Conservation (phyloP, 1,140 invertebrate species). For the Pseudomyrmex gracilis region DNA sequence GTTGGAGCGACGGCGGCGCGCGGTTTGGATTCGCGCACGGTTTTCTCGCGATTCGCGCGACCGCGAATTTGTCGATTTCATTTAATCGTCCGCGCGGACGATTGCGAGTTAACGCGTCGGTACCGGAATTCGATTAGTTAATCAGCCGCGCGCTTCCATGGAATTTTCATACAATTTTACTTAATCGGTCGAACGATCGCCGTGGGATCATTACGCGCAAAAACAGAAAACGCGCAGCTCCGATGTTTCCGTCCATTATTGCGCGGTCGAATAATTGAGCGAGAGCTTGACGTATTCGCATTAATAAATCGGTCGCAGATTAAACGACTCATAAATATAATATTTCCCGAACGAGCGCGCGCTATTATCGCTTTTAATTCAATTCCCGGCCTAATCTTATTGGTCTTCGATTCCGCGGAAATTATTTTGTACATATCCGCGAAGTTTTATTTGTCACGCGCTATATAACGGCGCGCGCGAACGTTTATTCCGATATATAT, state of each 20-base stretch:
- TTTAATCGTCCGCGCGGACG: background rate
- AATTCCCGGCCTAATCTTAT: conserved; percentile 52
- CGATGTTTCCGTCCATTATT: conserved; percentile 54
- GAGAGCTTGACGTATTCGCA: conserved; percentile 36
- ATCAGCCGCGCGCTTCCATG: conserved; percentile 35
- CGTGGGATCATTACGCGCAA: conserved; percentile 33
- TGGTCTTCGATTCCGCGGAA: conserved; percentile 6
- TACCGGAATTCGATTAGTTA: conserved; percentile 52
- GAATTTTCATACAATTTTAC: conserved; percentile 59
- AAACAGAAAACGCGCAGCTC: conserved; percentile 31
- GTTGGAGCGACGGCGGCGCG: background rate
- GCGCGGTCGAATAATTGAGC: conserved; percentile 45
- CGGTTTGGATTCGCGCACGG: background rate
- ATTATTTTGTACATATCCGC: background rate
- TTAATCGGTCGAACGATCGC: conserved; percentile 46
- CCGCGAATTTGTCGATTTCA: too few species aligned
- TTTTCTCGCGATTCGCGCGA: background rate
- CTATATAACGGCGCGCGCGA: background rate
- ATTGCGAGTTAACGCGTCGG: conserved; percentile 42
- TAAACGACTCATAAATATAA: conserved; percentile 60
- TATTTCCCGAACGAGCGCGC: conserved; percentile 6
- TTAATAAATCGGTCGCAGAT: conserved; percentile 47
- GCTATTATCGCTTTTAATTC: conserved; percentile 40
- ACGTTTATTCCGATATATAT: conserved; percentile 18
- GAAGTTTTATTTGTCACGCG: background rate